These are phyloP conservation scores for Drosophila burlai DNA, from an alignment of 1,140 invertebrate genomes.

Conservation along the genomic window DNA sequence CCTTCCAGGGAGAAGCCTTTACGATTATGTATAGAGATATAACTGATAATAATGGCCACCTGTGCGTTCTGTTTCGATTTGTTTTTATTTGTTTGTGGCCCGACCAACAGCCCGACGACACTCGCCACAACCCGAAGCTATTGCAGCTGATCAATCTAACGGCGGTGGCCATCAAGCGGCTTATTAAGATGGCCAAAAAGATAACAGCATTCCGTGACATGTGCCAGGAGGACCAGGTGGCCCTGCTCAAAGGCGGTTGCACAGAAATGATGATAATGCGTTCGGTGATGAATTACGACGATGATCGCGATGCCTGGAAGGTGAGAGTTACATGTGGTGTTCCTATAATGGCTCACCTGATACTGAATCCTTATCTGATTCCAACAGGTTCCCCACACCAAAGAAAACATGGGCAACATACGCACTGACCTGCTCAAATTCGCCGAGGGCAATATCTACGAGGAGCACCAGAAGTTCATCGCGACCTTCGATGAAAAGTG, in stretches of 20 bases:
- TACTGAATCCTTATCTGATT: constrained; percentile 11
- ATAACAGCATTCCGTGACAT: constrained; percentile 95
- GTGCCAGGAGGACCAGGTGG: constrained; percentile 96
- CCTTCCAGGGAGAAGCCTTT: constrained; percentile 35
- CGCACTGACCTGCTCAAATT: constrained; percentile 94
- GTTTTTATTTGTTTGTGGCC: constrained; percentile 19
- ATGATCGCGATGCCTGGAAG: constrained; percentile 93
- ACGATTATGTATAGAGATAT: constrained; percentile 12
- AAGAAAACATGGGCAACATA: constrained; percentile 90
- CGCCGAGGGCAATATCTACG: constrained; percentile 94
- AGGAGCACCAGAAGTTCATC: constrained; percentile 93
- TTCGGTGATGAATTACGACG: constrained; percentile 95
- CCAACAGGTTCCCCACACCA: constrained; percentile 89
- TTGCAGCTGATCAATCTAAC: constrained; percentile 95
- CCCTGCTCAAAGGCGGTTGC: constrained; percentile 92
- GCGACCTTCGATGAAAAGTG: constrained; percentile 92
- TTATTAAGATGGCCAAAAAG: constrained; percentile 97
- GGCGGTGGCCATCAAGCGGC: constrained; percentile 93
- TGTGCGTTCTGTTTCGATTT: constrained; percentile 35
- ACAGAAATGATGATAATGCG: constrained; percentile 95
- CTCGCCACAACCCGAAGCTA: constrained; percentile 89
- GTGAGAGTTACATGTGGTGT: constrained; percentile 80
- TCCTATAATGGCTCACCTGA: background rate
- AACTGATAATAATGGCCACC: constrained; percentile 48
- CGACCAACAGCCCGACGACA: constrained; percentile 86